Evolutionary conservation across 2,888 invertebrate species (phyloP), one percentile per base, ranked within the genome.

Genomic region (Hetaerina titia): DNA sequence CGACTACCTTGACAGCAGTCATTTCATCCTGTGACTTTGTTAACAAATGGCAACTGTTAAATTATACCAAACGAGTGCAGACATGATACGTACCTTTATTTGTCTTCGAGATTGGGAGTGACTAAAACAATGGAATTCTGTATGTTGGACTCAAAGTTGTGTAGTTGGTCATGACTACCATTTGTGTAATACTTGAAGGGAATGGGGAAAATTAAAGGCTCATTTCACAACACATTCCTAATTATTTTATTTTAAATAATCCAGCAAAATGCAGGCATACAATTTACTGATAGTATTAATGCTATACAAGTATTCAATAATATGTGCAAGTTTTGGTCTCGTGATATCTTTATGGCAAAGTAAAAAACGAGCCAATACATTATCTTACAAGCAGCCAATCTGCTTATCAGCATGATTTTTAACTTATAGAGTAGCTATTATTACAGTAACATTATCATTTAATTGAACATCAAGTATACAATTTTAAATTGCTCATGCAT

Each of bases 241-340:
- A 5, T 81, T 17, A 81, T 13, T 81, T 81, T 81, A 81, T 81
- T 81, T 9, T 15, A 81, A 81, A 81, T 15, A 22, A 81, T 81
- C 31, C 8, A 25, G 11, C 25, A 81, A 81, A 81, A 11, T 81
- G 81, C 81, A 81, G 25, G 22, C 69, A 60, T 90, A 92, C 57
- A 74, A 74, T 56, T 31, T 56, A n/a, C 56, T 69, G 56, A 69
- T 31, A 92, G 57, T 69, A 58, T 89, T 17, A 89, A 89, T n/a
- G n/a, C 5, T 56, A 15, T 74, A 74, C 7, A 92, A 69, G 7
- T 64, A 56, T 15, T 92, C 45, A 74, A 69, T 89, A n/a, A 92
- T 92, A 92, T 92, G 92, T 92, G 92, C 92, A 92, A 92, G 92
- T 92, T 92, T 92, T 92, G 92, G 92, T 74, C 69, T 92, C 69